Base-by-base conservation (phyloP, 2,113 vertebrate genomes). In the Urocynchramus pylzowi region DNA sequence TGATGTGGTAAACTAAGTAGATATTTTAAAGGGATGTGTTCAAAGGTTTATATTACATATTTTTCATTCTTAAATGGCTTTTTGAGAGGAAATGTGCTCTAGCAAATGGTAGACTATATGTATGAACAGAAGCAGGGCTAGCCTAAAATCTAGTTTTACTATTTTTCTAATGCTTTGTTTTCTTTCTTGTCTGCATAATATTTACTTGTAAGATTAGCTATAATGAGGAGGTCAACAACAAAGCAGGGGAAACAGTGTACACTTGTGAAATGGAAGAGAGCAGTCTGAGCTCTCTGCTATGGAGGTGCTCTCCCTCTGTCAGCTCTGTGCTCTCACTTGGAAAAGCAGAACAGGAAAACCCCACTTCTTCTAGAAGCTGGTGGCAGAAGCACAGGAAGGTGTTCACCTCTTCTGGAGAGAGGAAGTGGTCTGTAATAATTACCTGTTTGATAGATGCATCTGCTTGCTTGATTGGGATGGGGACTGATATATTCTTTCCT, bases 161-260 rank as follows among this genome's bases (percentile, higher is more conserved):
- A 28, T 13, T 90, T 91, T 19, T 83, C 15, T 33, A 47, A 26
- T 71, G 26, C 13, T 70, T 59, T 54, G 4, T 59, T 83, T 14
- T 49, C 15, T 35, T n/a, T 19, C 39, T 63, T 74, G 28, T 53
- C 47, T 45, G 21, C 16, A 30, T 18, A 84, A 41, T 13, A 21
- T 33, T 76, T 74, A 4, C 21, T 74, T 75, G 89, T n/a, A 65
- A 73, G 37, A 50, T 83, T 28, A 61, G 19, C 9, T 17, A 15
- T 39, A 90, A 60, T 10, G n/a, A 84, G 56, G 53, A 60, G 7
- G 16, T 50, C 9, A 42, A 30, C 19, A 79, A 26, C 44, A 50
- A 74, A 42, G 22, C 13, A 44, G 13, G 15, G 5, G n/a, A 42
- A 82, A 44, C 2, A 3, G 8, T 2, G 1, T 13, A n/a, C 4